Percentiles rank a stretch among this genome's conserved stretches.
phyloP scores from a whole-genome alignment of 1,140 invertebrate genomes.

The Pogonomyrmex californicus region DNA sequence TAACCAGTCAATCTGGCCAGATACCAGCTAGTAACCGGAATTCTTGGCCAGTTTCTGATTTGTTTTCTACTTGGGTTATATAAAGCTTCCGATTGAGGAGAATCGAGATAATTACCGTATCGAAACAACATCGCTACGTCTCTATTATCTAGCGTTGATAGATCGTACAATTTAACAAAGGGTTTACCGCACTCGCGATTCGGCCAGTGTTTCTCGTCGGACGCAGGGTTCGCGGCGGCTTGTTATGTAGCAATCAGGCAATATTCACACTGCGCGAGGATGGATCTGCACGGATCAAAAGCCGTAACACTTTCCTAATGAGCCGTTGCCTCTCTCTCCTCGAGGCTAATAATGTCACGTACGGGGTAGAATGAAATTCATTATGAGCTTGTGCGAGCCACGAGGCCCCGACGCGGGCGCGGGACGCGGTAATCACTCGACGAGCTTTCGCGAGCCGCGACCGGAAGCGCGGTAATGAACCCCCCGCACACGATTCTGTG shows the following conservation, averaged over 20 bases:
- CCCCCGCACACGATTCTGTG: conserved; percentile 27
- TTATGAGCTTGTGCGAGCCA: background rate
- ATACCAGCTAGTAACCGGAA: too few species aligned
- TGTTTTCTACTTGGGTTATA: too few species aligned
- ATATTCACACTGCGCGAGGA: conserved; percentile 23
- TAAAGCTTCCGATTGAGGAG: background rate
- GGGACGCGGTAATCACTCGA: conserved; percentile 32
- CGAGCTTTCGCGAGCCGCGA: conserved; percentile 20
- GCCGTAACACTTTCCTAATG: conserved; percentile 36
- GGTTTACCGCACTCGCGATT: background rate
- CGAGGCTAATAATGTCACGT: conserved; percentile 45
- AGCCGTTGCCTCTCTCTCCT: conserved; percentile 20
- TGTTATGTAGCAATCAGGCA: conserved; percentile 35
- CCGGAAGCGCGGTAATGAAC: conserved; percentile 40
- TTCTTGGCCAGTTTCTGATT: too few species aligned
- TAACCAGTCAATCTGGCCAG: too few species aligned
- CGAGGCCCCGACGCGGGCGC: background rate
- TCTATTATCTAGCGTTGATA: background rate
- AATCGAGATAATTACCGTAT: background rate
- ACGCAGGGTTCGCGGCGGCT: background rate
- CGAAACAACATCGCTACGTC: background rate
- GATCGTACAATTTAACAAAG: background rate
- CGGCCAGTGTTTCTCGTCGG: background rate
- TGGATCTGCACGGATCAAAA: conserved; percentile 19
- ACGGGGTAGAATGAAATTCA: conserved; percentile 36